Percentiles rank a stretch among this genome's conserved stretches.
These are phyloP conservation scores for Abrostola tripartita DNA, from an alignment of 2,888 invertebrate species.

Conservation along the genomic window DNA sequence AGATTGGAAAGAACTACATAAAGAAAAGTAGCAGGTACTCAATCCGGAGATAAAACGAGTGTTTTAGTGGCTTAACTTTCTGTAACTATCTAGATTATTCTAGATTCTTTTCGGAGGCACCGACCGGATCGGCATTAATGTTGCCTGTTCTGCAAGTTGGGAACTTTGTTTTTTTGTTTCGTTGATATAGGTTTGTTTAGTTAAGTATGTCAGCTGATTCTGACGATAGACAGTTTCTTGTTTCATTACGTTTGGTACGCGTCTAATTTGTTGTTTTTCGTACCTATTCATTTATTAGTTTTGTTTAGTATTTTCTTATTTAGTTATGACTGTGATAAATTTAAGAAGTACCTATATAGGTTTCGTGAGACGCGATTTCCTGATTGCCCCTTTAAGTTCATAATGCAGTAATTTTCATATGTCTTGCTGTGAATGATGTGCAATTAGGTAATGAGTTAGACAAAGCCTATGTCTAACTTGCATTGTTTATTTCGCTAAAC, in stretches of 20 bases:
- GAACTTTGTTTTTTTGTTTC: conserved; percentile 7
- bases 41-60: background rate
- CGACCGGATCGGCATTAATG: conserved; percentile 4
- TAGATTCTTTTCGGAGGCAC: conserved; percentile 8
- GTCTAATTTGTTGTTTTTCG: too few species aligned
- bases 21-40: conserved; percentile 5
- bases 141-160: conserved; percentile 7
- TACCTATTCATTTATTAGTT: too few species aligned
- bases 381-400: too few species aligned
- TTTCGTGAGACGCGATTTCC: too few species aligned
- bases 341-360: too few species aligned
- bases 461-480: too few species aligned
- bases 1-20: conserved; percentile 3
- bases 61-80: conserved; percentile 3
- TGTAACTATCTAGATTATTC: conserved; percentile 10
- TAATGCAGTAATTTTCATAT: too few species aligned
- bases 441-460: too few species aligned
- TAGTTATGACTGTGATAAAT: too few species aligned
- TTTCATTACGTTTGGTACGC: background rate
- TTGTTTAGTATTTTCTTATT: too few species aligned
- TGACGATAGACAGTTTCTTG: background rate
- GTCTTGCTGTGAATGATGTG: too few species aligned
- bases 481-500: too few species aligned
- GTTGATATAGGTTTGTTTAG: background rate
- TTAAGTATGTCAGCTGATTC: background rate